Conservation (phyloP, 2,888 invertebrate species). For the Volucella inflata region DNA sequence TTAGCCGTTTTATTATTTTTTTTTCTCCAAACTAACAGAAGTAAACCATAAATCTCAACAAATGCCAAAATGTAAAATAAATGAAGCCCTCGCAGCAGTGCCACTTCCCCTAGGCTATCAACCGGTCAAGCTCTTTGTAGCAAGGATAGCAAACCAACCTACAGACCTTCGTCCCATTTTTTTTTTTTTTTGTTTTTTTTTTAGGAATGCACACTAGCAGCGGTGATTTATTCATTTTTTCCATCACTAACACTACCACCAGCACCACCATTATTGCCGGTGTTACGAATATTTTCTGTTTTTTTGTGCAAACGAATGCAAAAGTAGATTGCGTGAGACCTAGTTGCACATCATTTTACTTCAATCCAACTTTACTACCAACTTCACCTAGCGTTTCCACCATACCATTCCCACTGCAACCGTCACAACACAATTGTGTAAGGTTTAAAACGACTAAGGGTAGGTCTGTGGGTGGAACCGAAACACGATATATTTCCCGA, state of each 20-base stretch:
- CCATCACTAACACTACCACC: not conserved
- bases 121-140: slow-evolving; percentile 48
- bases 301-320: slow-evolving; percentile 60
- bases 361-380: slow-evolving; percentile 14
- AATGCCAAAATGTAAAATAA: slow-evolving; percentile 73
- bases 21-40: slow-evolving; percentile 34
- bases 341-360: slow-evolving; percentile 67
- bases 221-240: slow-evolving; percentile 56
- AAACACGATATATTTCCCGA: slow-evolving; percentile 51
- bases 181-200: slow-evolving; percentile 13
- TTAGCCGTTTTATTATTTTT: not conserved
- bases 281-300: slow-evolving; percentile 45
- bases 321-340: slow-evolving; percentile 64
- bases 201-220: slow-evolving; percentile 34
- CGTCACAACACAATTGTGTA: slow-evolving; percentile 10
- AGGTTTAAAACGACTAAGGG: slow-evolving; percentile 3
- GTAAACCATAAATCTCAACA: slow-evolving; percentile 72
- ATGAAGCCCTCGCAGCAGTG: slow-evolving; percentile 54
- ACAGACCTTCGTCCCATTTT: slow-evolving; percentile 58
- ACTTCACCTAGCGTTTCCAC: too few species aligned
- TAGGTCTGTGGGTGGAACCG: slow-evolving; percentile 14
- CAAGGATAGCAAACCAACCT: slow-evolving; percentile 39
- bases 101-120: slow-evolving; percentile 28
- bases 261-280: too few species aligned
- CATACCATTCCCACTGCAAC: not conserved